Evolutionary conservation across 2,113 vertebrate genomes (phyloP).

Genomic region (Bos taurus): DNA sequence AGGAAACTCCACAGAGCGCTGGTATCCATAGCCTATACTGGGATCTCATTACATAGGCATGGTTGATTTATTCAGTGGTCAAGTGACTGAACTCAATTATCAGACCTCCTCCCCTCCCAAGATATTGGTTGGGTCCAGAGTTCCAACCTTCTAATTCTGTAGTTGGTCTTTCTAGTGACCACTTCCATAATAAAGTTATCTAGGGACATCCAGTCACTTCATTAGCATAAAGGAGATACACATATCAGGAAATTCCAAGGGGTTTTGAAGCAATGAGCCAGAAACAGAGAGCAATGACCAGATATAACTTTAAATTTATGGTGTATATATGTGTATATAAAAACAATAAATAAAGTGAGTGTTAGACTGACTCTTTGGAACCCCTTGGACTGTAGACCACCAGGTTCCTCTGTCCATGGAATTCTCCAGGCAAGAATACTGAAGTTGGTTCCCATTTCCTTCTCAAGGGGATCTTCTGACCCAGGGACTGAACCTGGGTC

Average conservation of each 20-base stretch:
- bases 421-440: neutral
- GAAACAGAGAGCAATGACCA: neutral
- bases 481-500: neutral
- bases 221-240: neutral
- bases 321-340: neutral
- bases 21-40: neutral
- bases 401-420: neutral
- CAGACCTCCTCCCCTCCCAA: neutral
- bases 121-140: neutral
- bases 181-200: neutral
- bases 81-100: neutral
- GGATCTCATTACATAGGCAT: neutral
- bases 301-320: neutral
- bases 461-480: neutral
- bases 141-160: neutral
- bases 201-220: neutral
- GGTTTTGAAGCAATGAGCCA: neutral
- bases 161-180: neutral
- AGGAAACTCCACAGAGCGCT: neutral
- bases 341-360: neutral
- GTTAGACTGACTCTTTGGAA: neutral
- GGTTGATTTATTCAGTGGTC: neutral
- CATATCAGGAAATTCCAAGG: neutral
- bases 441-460: neutral
- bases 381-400: neutral